Conservation (phyloP, 1,140 invertebrate species). For the Leptinotarsa undecemlineata region DNA sequence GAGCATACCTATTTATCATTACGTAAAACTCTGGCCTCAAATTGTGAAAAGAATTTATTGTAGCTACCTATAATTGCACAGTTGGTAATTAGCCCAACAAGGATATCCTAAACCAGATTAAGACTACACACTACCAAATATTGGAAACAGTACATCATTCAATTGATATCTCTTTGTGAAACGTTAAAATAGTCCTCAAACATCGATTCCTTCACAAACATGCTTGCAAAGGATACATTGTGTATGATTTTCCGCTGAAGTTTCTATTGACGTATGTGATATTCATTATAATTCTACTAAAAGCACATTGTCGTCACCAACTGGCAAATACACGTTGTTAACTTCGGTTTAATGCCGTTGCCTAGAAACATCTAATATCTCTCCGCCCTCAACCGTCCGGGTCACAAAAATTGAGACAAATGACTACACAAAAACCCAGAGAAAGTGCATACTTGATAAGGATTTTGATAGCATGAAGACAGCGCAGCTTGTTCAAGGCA, state of each 20-base stretch:
- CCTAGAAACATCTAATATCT: conserved; percentile 36
- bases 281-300: conserved; percentile 10
- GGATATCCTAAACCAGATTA: too few relatives aligned
- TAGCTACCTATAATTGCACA: too few relatives aligned
- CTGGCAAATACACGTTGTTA: conserved; percentile 12
- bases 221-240: neutral
- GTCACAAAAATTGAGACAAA: conserved; percentile 43
- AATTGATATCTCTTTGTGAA: too few relatives aligned
- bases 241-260: neutral
- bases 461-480: conserved; percentile 36
- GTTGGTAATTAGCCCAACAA: too few relatives aligned
- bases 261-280: conserved; percentile 3
- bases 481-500: neutral
- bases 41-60: too few relatives aligned
- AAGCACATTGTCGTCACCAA: conserved; percentile 17
- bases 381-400: conserved; percentile 38
- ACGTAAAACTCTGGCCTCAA: too few relatives aligned
- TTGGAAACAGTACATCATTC: too few relatives aligned
- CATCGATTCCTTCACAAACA: too few relatives aligned
- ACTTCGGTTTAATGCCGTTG: conserved; percentile 32
- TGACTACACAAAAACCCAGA: conserved; percentile 42
- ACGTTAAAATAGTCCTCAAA: too few relatives aligned
- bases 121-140: too few relatives aligned
- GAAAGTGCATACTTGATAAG: conserved; percentile 44
- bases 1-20: too few relatives aligned